Conservation (phyloP, 2,888 invertebrate genomes). For the Ectropis crepuscularia region DNA sequence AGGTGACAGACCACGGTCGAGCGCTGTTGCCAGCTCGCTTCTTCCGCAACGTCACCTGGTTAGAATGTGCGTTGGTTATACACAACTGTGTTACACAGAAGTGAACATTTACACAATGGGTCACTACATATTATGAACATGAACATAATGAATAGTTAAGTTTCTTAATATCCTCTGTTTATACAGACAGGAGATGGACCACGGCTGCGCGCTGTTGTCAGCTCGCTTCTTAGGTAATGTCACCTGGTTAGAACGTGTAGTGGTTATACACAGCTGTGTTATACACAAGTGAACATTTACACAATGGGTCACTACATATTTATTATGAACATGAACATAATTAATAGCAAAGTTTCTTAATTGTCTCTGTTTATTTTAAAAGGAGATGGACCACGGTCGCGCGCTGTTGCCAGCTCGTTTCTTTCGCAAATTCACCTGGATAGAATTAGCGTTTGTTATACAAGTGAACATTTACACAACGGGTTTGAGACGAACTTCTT, state of each 20-base stretch:
- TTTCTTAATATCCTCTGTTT: too few relatives aligned
- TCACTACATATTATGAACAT: too few relatives aligned
- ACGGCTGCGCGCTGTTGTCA: constrained; percentile 88
- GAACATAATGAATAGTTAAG: too few relatives aligned
- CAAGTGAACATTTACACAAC: not conserved
- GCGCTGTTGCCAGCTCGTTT: constrained; percentile 84
- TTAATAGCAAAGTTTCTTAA: too few relatives aligned
- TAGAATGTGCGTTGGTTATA: constrained; percentile 11
- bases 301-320: too few relatives aligned
- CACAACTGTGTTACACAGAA: not conserved
- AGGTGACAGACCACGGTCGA: constrained; percentile 95
- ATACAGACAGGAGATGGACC: too few relatives aligned
- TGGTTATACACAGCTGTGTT: not conserved
- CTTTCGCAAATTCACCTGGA: constrained; percentile 79
- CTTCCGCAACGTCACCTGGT: constrained; percentile 79
- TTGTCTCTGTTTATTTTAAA: constrained; percentile 88
- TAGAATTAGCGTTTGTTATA: constrained; percentile 10
- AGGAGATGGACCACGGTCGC: constrained; percentile 95
- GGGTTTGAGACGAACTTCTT: too few relatives aligned
- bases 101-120: too few relatives aligned
- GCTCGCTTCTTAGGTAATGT: constrained; percentile 85
- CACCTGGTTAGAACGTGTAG: constrained; percentile 41
- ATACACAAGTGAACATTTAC: too few relatives aligned
- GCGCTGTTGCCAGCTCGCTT: constrained; percentile 84
- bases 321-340: too few relatives aligned